phyloP scores from a whole-genome alignment of 2,888 invertebrate genomes.

The Adelognathus sp. region DNA sequence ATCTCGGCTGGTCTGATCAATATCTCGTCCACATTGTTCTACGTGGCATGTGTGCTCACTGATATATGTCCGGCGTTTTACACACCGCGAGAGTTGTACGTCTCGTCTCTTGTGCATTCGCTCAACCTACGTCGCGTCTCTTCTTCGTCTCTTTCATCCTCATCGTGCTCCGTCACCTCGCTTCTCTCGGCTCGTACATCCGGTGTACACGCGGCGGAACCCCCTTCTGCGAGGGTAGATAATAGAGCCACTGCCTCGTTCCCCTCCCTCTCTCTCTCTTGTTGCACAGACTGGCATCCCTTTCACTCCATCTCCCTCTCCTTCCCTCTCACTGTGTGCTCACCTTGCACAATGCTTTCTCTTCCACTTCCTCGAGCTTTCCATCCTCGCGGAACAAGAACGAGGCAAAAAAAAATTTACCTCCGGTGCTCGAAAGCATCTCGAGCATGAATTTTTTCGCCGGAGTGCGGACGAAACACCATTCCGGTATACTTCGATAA shows the following conservation, averaged over 20 bases:
- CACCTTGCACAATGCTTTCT: slow-evolving; percentile 14
- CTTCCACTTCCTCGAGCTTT: slow-evolving; percentile 23
- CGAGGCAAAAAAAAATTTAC: slow-evolving; percentile 9
- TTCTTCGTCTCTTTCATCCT: not conserved
- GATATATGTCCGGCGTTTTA: not conserved
- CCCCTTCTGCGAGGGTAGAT: slow-evolving; percentile 28
- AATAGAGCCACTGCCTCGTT: slow-evolving; percentile 25
- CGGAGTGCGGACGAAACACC: not conserved
- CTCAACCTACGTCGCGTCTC: not conserved
- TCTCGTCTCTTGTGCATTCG: not conserved
- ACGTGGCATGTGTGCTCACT: slow-evolving; percentile 13
- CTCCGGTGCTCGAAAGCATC: slow-evolving; percentile 9
- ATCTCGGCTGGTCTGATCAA: slow-evolving; percentile 59
- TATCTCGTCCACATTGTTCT: slow-evolving; percentile 63
- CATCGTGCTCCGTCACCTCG: slow-evolving; percentile 1
- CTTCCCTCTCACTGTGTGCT: not conserved
- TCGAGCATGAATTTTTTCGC: not conserved
- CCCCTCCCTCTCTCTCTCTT: not conserved
- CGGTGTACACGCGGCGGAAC: slow-evolving; percentile 28
- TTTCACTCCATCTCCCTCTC: not conserved
- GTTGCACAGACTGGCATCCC: not conserved
- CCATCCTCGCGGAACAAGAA: slow-evolving; percentile 59
- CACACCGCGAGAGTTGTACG: not conserved
- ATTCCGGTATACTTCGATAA: not conserved
- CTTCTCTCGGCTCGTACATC: slow-evolving; percentile 34